Conservation (phyloP, 2,797 vertebrate genomes). For the Mionectes olivaceus region DNA sequence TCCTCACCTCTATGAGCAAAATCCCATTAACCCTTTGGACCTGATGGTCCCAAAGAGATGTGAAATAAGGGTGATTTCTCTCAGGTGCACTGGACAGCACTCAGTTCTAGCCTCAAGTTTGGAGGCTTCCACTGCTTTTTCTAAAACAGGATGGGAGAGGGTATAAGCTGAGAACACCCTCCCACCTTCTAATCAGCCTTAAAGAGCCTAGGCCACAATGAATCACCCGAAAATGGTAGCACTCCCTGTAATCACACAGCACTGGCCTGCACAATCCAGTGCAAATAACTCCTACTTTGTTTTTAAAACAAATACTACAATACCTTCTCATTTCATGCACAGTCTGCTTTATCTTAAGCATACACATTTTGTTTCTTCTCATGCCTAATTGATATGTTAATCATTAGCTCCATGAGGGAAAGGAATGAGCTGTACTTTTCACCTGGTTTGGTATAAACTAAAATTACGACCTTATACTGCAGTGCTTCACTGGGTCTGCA, state of each 20-base stretch:
- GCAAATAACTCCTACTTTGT: constrained; percentile 52
- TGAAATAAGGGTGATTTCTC: background rate
- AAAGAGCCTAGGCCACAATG: background rate
- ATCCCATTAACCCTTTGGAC: background rate
- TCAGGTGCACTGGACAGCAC: background rate
- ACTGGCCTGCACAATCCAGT: constrained; percentile 19
- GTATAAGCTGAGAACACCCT: background rate
- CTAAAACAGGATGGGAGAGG: background rate
- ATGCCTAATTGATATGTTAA: constrained; percentile 61
- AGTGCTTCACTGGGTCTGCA: background rate
- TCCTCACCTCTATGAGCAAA: background rate
- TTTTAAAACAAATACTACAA: constrained; percentile 65
- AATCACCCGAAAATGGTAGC: background rate
- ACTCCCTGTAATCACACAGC: constrained; percentile 38
- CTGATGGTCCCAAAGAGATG: background rate
- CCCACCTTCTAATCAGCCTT: background rate
- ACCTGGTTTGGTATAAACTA: background rate
- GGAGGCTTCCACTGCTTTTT: background rate
- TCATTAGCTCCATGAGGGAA: constrained; percentile 64
- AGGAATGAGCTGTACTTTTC: constrained; percentile 42
- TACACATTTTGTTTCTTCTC: constrained; percentile 64
- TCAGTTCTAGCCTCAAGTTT: background rate
- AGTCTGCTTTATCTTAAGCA: constrained; percentile 74
- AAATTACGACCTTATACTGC: background rate
- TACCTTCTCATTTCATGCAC: constrained; percentile 41